Evolutionary conservation across 2,888 invertebrate genomes (phyloP).

Genomic region (Agonum fuliginosum): DNA sequence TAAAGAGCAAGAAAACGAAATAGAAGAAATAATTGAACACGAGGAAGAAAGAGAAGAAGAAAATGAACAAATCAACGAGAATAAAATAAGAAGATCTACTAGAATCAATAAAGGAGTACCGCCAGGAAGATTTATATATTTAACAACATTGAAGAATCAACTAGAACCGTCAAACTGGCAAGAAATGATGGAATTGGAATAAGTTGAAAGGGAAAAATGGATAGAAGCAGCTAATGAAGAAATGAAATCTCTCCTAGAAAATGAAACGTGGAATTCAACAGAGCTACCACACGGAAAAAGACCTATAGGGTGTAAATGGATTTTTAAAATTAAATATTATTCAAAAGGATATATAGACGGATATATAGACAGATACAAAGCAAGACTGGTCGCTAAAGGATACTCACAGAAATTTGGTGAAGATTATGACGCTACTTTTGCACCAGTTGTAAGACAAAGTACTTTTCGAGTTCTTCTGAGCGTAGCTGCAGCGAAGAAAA

Average conservation of each 20-base stretch:
- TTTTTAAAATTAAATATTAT: conserved; percentile 64
- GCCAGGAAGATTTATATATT: background rate
- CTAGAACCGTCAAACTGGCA: background rate
- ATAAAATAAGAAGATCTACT: background rate
- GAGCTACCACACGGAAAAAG: conserved; percentile 61
- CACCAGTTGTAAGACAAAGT: conserved; percentile 65
- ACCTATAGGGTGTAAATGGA: conserved; percentile 64
- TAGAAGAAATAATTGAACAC: background rate
- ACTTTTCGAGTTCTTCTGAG: conserved; percentile 62
- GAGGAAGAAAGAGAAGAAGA: background rate
- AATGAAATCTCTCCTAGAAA: conserved; percentile 59
- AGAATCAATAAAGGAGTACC: conserved; percentile 32
- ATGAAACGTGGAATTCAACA: conserved; percentile 64
- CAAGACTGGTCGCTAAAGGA: conserved; percentile 66
- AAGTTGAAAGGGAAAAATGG: conserved; percentile 59
- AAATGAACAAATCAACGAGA: background rate
- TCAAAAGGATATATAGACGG: conserved; percentile 63
- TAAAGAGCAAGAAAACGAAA: background rate
- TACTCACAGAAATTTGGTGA: conserved; percentile 64
- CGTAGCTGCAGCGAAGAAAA: conserved; percentile 64
- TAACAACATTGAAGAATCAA: background rate
- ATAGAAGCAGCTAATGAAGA: conserved; percentile 62
- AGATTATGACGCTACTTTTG: conserved; percentile 67
- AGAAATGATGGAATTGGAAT: background rate
- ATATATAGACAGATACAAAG: conserved; percentile 63